phyloP scores from a whole-genome alignment of 2,113 vertebrate genomes.

The Nettapus auritus region DNA sequence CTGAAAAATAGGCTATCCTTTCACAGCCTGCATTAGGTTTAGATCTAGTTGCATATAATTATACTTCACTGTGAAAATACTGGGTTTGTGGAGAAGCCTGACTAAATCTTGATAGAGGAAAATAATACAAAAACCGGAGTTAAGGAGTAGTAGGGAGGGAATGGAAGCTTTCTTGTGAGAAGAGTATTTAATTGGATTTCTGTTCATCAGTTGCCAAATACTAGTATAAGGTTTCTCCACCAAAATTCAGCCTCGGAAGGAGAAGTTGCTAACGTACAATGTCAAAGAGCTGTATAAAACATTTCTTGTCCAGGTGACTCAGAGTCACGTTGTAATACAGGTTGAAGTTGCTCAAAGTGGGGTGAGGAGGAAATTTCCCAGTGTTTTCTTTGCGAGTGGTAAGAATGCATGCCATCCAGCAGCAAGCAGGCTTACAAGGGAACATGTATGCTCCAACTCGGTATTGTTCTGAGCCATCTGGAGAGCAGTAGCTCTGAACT shows the following conservation, averaged over 20 bases:
- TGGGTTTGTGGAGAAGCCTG: background rate
- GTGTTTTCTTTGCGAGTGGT: background rate
- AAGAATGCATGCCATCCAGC: background rate
- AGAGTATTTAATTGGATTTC: background rate
- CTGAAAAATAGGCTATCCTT: background rate
- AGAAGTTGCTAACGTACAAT: background rate
- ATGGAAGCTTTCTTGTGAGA: background rate
- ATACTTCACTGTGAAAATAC: background rate
- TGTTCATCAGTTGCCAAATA: background rate
- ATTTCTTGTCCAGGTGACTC: background rate
- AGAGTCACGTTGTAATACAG: background rate
- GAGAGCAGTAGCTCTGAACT: constrained; percentile 16
- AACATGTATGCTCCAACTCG: background rate
- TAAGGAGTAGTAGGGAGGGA: background rate
- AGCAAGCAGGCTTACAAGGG: background rate
- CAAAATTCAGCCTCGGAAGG: background rate
- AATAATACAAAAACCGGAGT: background rate
- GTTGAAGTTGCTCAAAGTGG: background rate
- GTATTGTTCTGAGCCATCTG: background rate
- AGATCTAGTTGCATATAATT: background rate
- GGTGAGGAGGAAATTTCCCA: background rate
- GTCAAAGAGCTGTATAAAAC: background rate
- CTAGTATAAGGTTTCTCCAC: background rate
- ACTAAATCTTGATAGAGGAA: background rate
- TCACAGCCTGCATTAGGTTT: background rate